Conservation (phyloP, 2,888 invertebrate genomes). For the Deroplatys truncata region DNA sequence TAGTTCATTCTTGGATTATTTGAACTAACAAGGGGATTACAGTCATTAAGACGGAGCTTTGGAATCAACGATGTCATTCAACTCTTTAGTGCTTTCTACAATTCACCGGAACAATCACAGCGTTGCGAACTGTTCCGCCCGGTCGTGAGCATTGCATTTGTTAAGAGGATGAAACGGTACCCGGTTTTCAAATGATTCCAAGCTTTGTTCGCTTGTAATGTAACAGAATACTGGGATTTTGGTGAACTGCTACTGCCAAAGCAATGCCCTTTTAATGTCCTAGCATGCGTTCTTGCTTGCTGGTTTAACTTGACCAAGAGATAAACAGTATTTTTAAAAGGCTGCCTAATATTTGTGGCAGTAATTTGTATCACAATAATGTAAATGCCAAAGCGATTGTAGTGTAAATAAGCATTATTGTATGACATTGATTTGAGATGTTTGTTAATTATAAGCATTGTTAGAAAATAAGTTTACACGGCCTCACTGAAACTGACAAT, state of each 20-base stretch:
- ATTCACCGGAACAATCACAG: neutral
- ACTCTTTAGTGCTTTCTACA: neutral
- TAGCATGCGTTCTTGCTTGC: neutral
- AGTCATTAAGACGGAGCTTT: neutral
- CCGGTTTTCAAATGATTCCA: neutral
- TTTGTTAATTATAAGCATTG: no score
- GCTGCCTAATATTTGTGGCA: no score
- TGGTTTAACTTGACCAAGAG: no score
- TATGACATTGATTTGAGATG: no score
- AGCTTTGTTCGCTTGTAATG: neutral
- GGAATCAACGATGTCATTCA: neutral
- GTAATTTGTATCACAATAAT: no score
- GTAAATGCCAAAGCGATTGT: no score
- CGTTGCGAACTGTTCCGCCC: neutral
- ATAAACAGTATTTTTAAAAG: no score
- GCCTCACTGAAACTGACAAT: no score
- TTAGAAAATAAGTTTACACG: no score
- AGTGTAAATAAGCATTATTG: no score
- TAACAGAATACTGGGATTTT: neutral
- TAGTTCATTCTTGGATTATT: no score
- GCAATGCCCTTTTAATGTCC: neutral
- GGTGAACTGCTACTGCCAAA: neutral
- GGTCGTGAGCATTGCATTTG: neutral
- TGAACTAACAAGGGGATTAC: neutral
- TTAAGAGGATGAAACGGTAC: neutral